Percentiles rank a stretch among this genome's conserved stretches.
Evolutionary conservation across 2,113 vertebrate species (phyloP).

Genomic region (Xenotilapia leptura): DNA sequence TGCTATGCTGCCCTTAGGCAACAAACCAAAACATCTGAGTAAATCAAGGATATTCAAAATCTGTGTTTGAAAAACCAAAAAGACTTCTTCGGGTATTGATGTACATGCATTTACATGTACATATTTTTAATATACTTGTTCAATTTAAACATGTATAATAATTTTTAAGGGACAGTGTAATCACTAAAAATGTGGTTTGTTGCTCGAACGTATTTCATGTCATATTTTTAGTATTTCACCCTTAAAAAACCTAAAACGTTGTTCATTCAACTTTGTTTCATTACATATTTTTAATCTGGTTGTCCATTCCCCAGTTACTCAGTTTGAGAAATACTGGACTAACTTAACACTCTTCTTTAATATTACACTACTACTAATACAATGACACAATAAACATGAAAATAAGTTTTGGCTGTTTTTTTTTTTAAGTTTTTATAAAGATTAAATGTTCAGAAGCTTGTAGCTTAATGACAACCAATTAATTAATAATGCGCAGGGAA

Average conservation of each 20-base stretch:
- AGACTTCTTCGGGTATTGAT: not conserved
- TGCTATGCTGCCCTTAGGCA: not conserved
- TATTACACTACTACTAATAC: not conserved
- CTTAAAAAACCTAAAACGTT: not conserved
- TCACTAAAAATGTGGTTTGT: not conserved
- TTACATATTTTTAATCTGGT: not conserved
- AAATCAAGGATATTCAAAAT: not conserved
- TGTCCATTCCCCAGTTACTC: not conserved
- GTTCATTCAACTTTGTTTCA: not conserved
- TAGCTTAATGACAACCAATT: not conserved
- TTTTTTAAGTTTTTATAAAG: accelerated
- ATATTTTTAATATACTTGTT: not conserved
- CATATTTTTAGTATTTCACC: not conserved
- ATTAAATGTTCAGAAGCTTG: not conserved
- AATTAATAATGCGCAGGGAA: not conserved
- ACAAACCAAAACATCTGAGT: not conserved
- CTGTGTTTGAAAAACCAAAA: not conserved
- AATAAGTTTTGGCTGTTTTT: not conserved
- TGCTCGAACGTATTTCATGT: not conserved
- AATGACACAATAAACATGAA: not conserved
- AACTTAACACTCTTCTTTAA: not conserved
- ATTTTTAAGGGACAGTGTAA: not conserved
- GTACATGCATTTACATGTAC: not conserved
- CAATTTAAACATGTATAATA: not conserved
- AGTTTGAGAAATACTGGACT: not conserved